Evolutionary conservation across 37 sponge, comb jelly and placozoan species (phyloP).

Genomic region (Crambe crambe): DNA sequence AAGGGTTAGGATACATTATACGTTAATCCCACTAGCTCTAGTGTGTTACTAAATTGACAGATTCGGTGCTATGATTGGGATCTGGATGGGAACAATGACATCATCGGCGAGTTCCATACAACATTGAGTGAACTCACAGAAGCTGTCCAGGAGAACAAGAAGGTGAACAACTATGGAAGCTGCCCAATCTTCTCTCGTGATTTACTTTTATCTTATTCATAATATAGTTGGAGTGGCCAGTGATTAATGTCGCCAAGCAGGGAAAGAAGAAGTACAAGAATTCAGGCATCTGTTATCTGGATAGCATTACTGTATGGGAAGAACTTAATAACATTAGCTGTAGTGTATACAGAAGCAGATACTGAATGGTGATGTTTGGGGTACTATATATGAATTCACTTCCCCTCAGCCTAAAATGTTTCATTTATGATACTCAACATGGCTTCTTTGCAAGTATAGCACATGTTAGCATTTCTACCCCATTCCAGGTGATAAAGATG

Average conservation of each 20-base stretch:
- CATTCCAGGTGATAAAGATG: conserved; percentile 25
- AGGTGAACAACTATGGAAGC: not conserved
- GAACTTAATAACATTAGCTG: not conserved
- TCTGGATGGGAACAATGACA: conserved; percentile 73
- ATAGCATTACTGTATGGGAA: conserved; percentile 39
- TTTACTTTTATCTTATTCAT: not conserved
- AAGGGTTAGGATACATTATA: conserved; percentile 46
- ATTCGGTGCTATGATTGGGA: conserved; percentile 87
- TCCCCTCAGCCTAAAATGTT: not conserved
- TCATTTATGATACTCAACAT: not conserved
- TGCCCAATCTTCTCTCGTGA: not conserved
- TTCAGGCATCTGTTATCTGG: conserved; percentile 67
- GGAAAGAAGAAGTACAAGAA: conserved; percentile 74
- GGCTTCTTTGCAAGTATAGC: not conserved
- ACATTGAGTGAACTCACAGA: conserved; percentile 48
- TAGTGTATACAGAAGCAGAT: not conserved
- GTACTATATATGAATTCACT: not conserved
- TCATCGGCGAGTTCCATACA: conserved; percentile 79
- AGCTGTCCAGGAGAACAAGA: not conserved
- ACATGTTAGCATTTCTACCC: not conserved
- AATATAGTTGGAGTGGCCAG: conserved; percentile 45
- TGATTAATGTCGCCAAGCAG: conserved; percentile 67
- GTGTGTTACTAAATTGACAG: conserved; percentile 31
- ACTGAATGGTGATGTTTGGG: too few relatives aligned
- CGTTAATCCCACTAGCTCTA: not conserved